phyloP scores from a whole-genome alignment of 2,113 vertebrate species.

The Spheniscus mendiculus region DNA sequence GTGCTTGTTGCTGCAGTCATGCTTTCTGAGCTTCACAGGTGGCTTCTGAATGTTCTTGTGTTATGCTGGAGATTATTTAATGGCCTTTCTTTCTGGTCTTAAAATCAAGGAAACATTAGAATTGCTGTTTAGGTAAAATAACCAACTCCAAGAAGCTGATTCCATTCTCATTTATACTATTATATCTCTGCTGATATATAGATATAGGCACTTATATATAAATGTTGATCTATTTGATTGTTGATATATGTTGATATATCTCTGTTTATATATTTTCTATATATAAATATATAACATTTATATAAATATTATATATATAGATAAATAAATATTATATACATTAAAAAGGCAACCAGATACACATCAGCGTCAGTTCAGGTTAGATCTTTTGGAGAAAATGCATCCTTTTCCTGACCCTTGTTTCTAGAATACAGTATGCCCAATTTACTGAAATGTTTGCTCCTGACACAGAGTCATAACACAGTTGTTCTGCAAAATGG shows the following conservation, averaged over 20 bases:
- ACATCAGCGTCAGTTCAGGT: neutral
- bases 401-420: neutral
- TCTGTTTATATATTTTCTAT: neutral
- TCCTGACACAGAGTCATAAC: neutral
- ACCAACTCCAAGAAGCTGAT: neutral
- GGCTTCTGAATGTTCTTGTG: neutral
- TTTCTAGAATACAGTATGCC: neutral
- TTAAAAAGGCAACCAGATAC: neutral
- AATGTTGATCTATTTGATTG: neutral
- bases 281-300: neutral
- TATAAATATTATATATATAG: neutral
- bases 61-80: neutral
- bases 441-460: neutral
- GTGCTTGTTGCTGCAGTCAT: neutral
- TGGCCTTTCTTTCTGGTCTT: neutral
- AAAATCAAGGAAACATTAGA: neutral
- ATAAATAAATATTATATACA: too few species aligned
- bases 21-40: neutral
- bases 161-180: neutral
- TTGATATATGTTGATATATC: neutral
- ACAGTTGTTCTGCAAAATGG: neutral
- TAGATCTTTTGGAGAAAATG: neutral
- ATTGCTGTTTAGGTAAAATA: neutral
- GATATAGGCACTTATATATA: neutral
- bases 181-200: neutral